Conservation (phyloP, 2,888 invertebrate species). For the Hirudinaria manillensis region DNA sequence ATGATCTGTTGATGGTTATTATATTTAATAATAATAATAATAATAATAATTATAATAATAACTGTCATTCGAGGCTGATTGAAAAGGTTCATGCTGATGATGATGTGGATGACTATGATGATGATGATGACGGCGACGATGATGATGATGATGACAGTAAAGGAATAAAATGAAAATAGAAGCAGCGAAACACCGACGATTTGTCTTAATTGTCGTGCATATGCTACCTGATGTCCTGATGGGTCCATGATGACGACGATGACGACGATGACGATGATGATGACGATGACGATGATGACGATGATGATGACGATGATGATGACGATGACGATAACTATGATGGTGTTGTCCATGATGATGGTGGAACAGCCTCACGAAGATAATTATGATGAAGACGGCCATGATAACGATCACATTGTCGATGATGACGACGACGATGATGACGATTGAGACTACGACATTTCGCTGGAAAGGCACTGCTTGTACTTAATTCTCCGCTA, state of each 20-base stretch:
- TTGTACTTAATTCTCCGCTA: no score
- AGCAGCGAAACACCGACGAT: no score
- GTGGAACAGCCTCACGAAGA: background rate
- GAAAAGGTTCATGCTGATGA: background rate
- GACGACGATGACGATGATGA: constrained; percentile 1
- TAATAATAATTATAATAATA: no score
- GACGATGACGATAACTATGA: background rate
- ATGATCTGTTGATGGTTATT: no score
- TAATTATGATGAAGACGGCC: background rate
- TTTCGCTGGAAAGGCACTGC: no score
- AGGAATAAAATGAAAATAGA: no score
- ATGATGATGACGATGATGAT: constrained; percentile 8
- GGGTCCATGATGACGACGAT: background rate
- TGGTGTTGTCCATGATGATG: background rate
- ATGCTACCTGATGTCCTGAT: no score
- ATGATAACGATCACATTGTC: background rate
- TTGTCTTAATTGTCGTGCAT: no score
- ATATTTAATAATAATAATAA: no score
- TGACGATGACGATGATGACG: constrained; percentile 9
- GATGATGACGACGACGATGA: no score
- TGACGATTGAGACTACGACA: no score
- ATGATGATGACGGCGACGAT: background rate
- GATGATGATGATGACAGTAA: background rate
- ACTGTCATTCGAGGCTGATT: no score
- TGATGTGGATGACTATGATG: background rate